A percentile compares a stretch with the other conserved stretches of the same genome.
These are phyloP conservation scores for Drosophila paramelanica DNA, from an alignment of 2,888 invertebrate species.

Conservation along the genomic window DNA sequence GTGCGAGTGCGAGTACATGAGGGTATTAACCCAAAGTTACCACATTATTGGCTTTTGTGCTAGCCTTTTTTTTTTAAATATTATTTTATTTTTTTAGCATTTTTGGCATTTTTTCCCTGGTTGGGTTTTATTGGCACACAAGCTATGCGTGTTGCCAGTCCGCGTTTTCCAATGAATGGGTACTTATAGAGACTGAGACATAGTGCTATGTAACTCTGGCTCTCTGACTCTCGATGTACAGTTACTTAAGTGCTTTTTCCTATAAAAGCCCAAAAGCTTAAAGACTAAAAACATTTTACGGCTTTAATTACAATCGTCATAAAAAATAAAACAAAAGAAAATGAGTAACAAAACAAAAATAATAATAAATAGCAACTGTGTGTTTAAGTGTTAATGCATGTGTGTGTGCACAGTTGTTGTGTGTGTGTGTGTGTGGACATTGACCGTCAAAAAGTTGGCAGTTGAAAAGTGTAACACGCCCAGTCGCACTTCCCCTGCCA, in stretches of 20 bases:
- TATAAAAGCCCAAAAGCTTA: slow-evolving; percentile 46
- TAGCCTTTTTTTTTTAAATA: background rate
- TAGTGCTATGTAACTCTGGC: slow-evolving; percentile 29
- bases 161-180: slow-evolving; percentile 16
- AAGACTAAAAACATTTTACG: slow-evolving; percentile 59
- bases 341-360: slow-evolving; percentile 9
- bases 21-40: slow-evolving; percentile 32
- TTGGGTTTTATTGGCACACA: slow-evolving; percentile 18
- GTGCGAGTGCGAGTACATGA: slow-evolving; percentile 1
- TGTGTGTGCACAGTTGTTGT: slow-evolving; percentile 1
- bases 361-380: slow-evolving; percentile 36
- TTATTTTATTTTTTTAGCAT: background rate
- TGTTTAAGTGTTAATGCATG: background rate
- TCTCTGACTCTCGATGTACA: slow-evolving; percentile 33
- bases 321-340: slow-evolving; percentile 30
- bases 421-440: slow-evolving; percentile 31
- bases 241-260: slow-evolving; percentile 54
- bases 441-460: slow-evolving; percentile 56
- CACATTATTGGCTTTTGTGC: background rate
- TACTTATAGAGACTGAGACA: background rate
- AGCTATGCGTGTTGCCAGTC: background rate
- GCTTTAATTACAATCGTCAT: slow-evolving; percentile 67
- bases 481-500: slow-evolving; percentile 24
- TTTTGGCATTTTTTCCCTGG: slow-evolving; percentile 16
- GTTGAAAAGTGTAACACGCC: slow-evolving; percentile 57